These are phyloP conservation scores for Tachypleus tridentatus DNA, from an alignment of 1,140 invertebrate species.

Conservation along the genomic window DNA sequence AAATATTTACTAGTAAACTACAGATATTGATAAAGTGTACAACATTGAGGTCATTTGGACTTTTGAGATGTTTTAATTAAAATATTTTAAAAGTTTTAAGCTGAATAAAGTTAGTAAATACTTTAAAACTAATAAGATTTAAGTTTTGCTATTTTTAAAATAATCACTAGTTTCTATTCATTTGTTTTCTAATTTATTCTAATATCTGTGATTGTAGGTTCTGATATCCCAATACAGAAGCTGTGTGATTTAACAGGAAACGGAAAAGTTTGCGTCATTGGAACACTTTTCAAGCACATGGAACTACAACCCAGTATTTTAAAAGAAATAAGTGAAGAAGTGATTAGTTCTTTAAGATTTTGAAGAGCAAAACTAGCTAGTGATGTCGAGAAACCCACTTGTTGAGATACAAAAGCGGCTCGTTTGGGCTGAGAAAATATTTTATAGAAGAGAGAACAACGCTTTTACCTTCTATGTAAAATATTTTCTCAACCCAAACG, in stretches of 20 bases:
- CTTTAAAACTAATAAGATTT: constrained; percentile 1
- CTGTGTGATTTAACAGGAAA: constrained; percentile 54
- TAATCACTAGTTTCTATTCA: neutral
- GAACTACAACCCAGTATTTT: constrained; percentile 82
- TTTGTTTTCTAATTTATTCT: neutral
- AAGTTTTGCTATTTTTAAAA: neutral
- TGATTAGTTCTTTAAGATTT: constrained; percentile 20
- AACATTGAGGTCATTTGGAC: neutral
- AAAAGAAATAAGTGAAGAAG: constrained; percentile 76
- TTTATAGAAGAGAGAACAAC: too few species aligned
- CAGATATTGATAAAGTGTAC: neutral
- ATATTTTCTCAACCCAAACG: too few species aligned
- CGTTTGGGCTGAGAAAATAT: too few species aligned
- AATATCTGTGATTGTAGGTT: constrained; percentile 25
- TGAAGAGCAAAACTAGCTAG: too few species aligned
- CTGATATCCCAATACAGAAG: constrained; percentile 47
- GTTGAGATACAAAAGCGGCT: too few species aligned
- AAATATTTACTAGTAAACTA: too few species aligned
- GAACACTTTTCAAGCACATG: constrained; percentile 86
- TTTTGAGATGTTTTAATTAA: constrained; percentile 6
- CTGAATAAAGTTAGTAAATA: neutral
- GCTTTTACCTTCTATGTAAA: too few species aligned
- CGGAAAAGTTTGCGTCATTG: constrained; percentile 63
- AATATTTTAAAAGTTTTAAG: constrained; percentile 4
- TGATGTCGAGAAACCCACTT: too few species aligned